phyloP scores from a whole-genome alignment of 1,140 invertebrate genomes.

The Calosoma granatense region DNA sequence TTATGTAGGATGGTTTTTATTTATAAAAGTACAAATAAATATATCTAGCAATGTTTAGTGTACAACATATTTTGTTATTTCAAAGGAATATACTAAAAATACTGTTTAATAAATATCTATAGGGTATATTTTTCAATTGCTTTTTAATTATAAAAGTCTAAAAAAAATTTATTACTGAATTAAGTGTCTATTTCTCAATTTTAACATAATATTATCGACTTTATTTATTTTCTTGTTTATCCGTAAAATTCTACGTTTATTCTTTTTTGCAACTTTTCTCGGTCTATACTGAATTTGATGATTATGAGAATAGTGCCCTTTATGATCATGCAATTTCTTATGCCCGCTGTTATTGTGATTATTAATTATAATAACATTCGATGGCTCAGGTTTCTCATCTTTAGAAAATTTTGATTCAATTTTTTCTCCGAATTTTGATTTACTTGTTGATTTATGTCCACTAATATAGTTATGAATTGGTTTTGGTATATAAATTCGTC shows the following conservation, averaged over 20 bases:
- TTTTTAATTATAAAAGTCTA: no score
- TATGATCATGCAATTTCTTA: no score
- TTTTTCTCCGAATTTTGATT: neutral
- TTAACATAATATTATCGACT: neutral
- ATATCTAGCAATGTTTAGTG: no score
- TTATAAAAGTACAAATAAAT: no score
- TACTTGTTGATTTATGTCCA: neutral
- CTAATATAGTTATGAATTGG: neutral
- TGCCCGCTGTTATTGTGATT: neutral
- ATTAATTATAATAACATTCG: constrained; percentile 1
- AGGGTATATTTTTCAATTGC: no score
- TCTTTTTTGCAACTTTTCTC: neutral
- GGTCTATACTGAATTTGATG: no score
- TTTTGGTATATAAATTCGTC: neutral
- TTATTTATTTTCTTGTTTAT: neutral
- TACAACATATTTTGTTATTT: no score
- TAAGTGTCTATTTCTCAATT: neutral
- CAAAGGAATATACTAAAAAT: no score
- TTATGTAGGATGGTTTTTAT: no score
- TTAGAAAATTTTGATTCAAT: neutral
- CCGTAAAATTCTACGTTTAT: neutral
- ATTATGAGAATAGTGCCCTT: no score
- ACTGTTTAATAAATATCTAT: no score
- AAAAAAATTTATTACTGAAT: neutral
- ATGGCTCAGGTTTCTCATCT: neutral